Base-by-base conservation (phyloP, 2,888 invertebrate genomes). In the Pteria penguin region DNA sequence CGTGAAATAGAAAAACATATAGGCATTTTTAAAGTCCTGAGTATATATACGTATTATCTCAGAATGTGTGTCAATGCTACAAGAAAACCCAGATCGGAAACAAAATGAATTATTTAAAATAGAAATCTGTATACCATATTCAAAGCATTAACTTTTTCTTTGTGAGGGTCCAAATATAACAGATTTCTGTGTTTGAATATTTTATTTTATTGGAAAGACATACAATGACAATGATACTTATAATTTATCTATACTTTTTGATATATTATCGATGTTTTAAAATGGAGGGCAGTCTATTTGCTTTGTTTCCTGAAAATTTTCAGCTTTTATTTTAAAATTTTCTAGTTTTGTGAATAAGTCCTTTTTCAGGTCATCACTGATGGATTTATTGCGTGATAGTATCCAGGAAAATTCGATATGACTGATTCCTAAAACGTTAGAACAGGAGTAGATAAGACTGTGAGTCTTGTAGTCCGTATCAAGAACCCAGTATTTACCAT, bases 341-440 rank as follows among this genome's bases (percentile, higher is more conserved):
- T 68, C 73, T n/a, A 84, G 67, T 54, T 78, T 65, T 8, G 73
- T 24, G 32, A 68, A 77, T 1, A 84, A 78, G 32, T 68, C 78
- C 8, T 71, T 66, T 61, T 74, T 75, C 18, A 78, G 55, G 14
- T 60, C 75, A 2, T 73, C 54, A 22, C 74, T 76, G 0, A 86
- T 58, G 1, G 78, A 72, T 31, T 71, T 75, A 32, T 81, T 69
- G 8, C 86, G 57, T 2, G 79, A 76, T 2, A 86, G 71, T 29
- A 86, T 84, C 86, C 86, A 85, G 3, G 82, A 79, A 45, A 83
- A 82, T 58, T 86, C 82, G 11, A 79, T 78, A 33, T 84, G 82
- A 4, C 74, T 76, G 8, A 83, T 31, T 2, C 62, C 68, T 2
- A 73, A 29, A 1, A 84, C 52, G n/a, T 78, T 55, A 1, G 76